phyloP scores from a whole-genome alignment of 2,113 vertebrate species.

The Blennius ocellaris region DNA sequence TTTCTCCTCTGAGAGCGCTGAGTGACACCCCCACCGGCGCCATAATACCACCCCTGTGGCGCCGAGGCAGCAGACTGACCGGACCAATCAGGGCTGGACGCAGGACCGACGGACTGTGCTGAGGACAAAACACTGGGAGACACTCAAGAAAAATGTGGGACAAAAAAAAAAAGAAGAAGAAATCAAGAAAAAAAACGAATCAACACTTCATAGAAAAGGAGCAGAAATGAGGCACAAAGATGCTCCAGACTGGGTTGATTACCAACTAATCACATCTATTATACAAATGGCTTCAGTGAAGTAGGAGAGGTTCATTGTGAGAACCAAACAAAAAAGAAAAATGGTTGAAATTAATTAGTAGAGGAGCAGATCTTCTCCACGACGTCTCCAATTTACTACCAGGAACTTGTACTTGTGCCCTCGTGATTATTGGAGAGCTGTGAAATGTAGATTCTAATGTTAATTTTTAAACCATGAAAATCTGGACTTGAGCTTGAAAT shows the following conservation, averaged over 20 bases:
- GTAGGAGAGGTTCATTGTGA: no score
- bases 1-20: conserved; percentile 46
- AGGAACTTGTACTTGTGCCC: no score
- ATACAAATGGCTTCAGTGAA: neutral
- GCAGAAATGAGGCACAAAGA: neutral
- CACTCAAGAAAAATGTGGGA: conserved; percentile 19
- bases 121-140: conserved; percentile 29
- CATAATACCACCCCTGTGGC: conserved; percentile 45
- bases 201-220: neutral
- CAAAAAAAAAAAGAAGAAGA: no score
- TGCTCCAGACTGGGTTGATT: neutral
- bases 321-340: no score
- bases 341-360: no score
- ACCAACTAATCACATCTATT: neutral
- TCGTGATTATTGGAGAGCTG: no score
- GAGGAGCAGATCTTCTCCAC: no score
- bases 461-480: no score
- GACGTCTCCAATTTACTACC: no score
- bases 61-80: conserved; percentile 35
- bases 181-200: neutral
- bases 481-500: no score
- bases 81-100: conserved; percentile 32
- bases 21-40: conserved; percentile 57
- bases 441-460: no score
- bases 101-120: conserved; percentile 12